Evolutionary conservation across 2,888 invertebrate species (phyloP).

Genomic region (Drosophila barbarae): DNA sequence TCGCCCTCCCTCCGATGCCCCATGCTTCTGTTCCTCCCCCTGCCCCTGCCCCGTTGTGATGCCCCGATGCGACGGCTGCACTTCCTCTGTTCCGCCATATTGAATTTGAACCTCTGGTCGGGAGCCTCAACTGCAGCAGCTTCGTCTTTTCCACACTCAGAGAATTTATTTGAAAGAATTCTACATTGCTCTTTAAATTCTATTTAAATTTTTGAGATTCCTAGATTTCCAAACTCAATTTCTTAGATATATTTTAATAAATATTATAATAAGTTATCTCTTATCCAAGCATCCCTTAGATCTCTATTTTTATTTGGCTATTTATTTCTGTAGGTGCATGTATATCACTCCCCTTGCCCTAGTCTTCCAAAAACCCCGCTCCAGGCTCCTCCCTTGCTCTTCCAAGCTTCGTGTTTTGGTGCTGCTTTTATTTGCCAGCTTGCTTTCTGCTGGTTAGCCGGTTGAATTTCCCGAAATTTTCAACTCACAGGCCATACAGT

Average conservation of each 20-base stretch:
- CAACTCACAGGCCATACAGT: slow-evolving; percentile 23
- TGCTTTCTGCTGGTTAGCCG: slow-evolving; percentile 71
- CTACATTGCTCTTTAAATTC: not conserved
- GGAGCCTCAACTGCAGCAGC: slow-evolving; percentile 16
- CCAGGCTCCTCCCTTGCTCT: slow-evolving; percentile 8
- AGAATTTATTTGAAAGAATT: not conserved
- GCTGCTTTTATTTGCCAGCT: slow-evolving; percentile 69
- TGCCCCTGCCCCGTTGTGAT: not conserved
- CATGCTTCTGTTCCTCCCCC: no score
- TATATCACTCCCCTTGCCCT: not conserved
- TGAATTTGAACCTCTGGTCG: slow-evolving; percentile 56
- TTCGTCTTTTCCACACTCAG: not conserved
- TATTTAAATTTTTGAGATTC: accelerated
- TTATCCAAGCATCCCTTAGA: no score
- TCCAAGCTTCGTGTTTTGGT: slow-evolving; percentile 18
- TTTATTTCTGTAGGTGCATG: no score
- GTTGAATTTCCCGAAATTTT: slow-evolving; percentile 61
- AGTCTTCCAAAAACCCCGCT: not conserved
- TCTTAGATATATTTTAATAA: not conserved
- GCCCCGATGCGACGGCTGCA: slow-evolving; percentile 50
- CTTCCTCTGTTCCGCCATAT: slow-evolving; percentile 67
- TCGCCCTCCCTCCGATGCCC: slow-evolving; percentile 1
- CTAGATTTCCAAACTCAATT: not conserved
- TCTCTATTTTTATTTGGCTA: no score
- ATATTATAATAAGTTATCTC: not conserved